phyloP scores from a whole-genome alignment of 2,888 invertebrate genomes.

The Drosophila leonis region DNA sequence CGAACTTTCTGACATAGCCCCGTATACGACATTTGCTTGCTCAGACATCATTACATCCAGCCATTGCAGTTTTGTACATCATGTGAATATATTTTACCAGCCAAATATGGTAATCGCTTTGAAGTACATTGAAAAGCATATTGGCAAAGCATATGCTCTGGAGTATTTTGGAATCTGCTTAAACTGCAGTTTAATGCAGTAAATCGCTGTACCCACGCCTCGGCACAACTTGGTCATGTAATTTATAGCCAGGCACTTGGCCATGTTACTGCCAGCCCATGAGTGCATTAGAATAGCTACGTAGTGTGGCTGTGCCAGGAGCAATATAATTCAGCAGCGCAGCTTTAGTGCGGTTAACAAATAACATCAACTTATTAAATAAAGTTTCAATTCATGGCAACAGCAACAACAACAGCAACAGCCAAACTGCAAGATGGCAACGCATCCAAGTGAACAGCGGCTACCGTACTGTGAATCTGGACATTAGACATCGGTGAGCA shows the following conservation, averaged over 20 bases:
- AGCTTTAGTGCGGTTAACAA: conserved; percentile 77
- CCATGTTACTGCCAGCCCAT: conserved; percentile 40
- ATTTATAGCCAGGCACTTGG: conserved; percentile 51
- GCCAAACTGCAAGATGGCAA: conserved; percentile 39
- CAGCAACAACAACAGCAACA: conserved; percentile 8
- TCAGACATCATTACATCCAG: background rate
- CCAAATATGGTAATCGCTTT: conserved; percentile 2
- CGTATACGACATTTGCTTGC: too few relatives aligned
- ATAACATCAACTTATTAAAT: conserved; percentile 81
- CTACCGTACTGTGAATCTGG: conserved; percentile 70
- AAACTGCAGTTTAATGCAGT: conserved; percentile 40
- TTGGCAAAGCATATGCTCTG: conserved; percentile 1
- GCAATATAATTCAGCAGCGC: conserved; percentile 68
- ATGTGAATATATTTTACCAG: background rate
- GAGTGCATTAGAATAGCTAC: conserved; percentile 62
- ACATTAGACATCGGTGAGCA: conserved; percentile 22
- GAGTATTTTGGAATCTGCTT: conserved; percentile 15
- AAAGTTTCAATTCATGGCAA: conserved; percentile 75
- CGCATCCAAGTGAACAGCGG: conserved; percentile 50
- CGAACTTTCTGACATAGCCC: background rate
- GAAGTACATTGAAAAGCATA: conserved; percentile 8
- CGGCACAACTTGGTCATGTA: conserved; percentile 26
- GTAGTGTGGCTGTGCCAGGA: conserved; percentile 19
- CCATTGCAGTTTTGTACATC: background rate
- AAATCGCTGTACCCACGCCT: conserved; percentile 55